Percentiles rank a stretch among this genome's conserved stretches.
phyloP scores from a whole-genome alignment of 2,797 vertebrate genomes.

The Diceros bicornis region DNA sequence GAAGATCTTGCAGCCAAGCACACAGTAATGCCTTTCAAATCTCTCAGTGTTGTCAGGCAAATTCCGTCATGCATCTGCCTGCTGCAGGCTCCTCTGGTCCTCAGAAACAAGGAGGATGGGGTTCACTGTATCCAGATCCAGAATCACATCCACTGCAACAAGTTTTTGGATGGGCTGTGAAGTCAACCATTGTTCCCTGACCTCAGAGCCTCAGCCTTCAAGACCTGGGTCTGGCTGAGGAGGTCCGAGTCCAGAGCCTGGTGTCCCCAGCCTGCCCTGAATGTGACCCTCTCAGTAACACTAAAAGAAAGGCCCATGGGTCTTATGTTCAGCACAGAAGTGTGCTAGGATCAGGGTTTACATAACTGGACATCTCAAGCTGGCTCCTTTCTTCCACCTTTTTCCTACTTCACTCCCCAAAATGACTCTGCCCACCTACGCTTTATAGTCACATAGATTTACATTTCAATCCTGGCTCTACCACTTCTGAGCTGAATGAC shows the following conservation, averaged over 20 bases:
- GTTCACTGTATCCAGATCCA: slow-evolving; percentile 86
- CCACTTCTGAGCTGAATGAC: no score
- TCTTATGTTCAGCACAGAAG: no score
- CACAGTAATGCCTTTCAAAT: slow-evolving; percentile 78
- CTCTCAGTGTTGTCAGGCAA: slow-evolving; percentile 82
- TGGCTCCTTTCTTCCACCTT: not conserved
- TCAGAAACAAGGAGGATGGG: slow-evolving; percentile 43
- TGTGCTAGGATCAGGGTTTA: not conserved
- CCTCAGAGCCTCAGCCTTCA: not conserved
- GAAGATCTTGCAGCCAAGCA: slow-evolving; percentile 85
- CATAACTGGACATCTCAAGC: not conserved
- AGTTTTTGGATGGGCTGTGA: not conserved
- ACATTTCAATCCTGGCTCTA: not conserved
- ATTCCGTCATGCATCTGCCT: not conserved
- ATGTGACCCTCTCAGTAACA: not conserved
- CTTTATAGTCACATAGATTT: not conserved
- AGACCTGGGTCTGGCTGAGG: not conserved
- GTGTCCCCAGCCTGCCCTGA: not conserved
- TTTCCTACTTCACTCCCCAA: not conserved
- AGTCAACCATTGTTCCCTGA: not conserved
- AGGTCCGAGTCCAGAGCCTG: not conserved
- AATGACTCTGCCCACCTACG: not conserved
- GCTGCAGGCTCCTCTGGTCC: not conserved
- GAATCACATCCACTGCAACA: slow-evolving; percentile 63
- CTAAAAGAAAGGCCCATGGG: not conserved